Percentiles rank a stretch among this genome's conserved stretches.
phyloP scores from a whole-genome alignment of 2,888 invertebrate species.

The Rhagophthalmus giganteus region DNA sequence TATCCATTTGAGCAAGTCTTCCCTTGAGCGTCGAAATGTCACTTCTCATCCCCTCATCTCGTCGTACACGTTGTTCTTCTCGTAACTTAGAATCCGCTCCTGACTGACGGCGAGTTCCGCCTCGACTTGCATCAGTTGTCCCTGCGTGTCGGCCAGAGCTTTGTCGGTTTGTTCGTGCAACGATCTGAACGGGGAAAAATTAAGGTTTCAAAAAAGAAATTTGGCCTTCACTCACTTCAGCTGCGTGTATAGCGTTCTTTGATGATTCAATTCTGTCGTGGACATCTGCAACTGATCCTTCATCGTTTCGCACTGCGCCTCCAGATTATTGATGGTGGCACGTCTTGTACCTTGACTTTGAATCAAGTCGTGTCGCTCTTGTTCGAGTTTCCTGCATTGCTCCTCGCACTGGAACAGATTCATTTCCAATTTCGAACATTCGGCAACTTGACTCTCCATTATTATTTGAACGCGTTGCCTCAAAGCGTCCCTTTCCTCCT shows the following conservation, averaged over 20 bases:
- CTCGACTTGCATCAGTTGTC: constrained; percentile 66
- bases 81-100: constrained; percentile 58
- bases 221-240: constrained; percentile 58
- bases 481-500: constrained; percentile 63
- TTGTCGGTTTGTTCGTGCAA: constrained; percentile 78
- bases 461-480: constrained; percentile 51
- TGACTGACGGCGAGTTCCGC: constrained; percentile 65
- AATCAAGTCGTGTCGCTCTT: constrained; percentile 60
- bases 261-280: constrained; percentile 60
- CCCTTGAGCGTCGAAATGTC: constrained; percentile 67
- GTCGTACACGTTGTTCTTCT: constrained; percentile 59
- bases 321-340: constrained; percentile 59
- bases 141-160: constrained; percentile 69
- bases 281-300: constrained; percentile 58
- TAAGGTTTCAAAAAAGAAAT: neutral
- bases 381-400: constrained; percentile 59
- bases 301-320: constrained; percentile 60
- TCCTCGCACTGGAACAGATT: constrained; percentile 58
- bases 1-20: constrained; percentile 67
- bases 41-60: constrained; percentile 59
- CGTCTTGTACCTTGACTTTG: constrained; percentile 58
- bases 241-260: constrained; percentile 61
- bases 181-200: constrained; percentile 57
- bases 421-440: constrained; percentile 57
- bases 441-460: constrained; percentile 56